A percentile compares a stretch with the other conserved stretches of the same genome.
Conservation (phyloP, 2,797 vertebrate genomes). For the Tiaroga cobitis region DNA sequence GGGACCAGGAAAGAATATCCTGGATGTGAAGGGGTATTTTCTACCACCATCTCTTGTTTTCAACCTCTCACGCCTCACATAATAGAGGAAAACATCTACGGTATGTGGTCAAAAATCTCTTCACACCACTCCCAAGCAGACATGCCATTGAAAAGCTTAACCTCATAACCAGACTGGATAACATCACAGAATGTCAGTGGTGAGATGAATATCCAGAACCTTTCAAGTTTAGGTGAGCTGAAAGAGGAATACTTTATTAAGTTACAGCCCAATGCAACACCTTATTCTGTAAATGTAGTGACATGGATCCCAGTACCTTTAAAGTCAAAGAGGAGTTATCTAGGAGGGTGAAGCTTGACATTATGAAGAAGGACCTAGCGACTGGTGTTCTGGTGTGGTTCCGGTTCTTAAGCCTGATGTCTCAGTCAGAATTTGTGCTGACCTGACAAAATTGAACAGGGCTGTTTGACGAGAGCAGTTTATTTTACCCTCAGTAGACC, state of each 20-base stretch:
- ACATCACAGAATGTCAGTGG: background rate
- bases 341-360: background rate
- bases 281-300: background rate
- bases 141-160: background rate
- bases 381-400: too few relatives aligned
- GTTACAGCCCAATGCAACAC: background rate
- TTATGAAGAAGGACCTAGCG: background rate
- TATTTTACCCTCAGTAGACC: too few relatives aligned
- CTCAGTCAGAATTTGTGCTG: too few relatives aligned
- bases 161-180: background rate
- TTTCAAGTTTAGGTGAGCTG: background rate
- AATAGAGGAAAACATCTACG: background rate
- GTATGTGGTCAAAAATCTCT: background rate
- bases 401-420: too few relatives aligned
- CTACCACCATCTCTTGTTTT: background rate
- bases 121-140: background rate
- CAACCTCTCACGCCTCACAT: too few relatives aligned
- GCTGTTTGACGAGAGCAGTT: too few relatives aligned
- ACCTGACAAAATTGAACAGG: too few relatives aligned
- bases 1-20: background rate
- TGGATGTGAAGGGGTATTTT: background rate
- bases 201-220: background rate
- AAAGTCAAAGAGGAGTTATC: background rate
- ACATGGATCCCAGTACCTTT: background rate
- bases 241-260: conserved; percentile 1